phyloP scores from a whole-genome alignment of 2,888 invertebrate species.

The Glyphotaelius pellucidus region DNA sequence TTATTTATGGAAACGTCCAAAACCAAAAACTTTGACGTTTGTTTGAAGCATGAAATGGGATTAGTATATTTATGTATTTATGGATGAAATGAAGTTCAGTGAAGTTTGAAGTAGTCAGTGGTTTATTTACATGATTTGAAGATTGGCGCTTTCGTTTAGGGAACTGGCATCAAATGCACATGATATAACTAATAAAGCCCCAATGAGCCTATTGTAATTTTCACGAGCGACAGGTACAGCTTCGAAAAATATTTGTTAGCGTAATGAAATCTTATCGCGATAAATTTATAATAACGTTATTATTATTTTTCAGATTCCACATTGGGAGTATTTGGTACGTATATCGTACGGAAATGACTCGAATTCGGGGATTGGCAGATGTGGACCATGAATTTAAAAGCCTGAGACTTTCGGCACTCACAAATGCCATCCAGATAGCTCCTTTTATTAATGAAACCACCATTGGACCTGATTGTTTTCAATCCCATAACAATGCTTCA shows the following conservation, averaged over 20 bases:
- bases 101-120: too few species aligned
- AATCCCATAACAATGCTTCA: not conserved
- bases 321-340: not conserved
- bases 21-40: too few species aligned
- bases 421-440: constrained; percentile 78
- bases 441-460: constrained; percentile 76
- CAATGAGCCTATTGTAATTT: not conserved
- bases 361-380: constrained; percentile 34
- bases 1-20: too few species aligned
- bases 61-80: too few species aligned
- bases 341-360: constrained; percentile 39
- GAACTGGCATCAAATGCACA: not conserved
- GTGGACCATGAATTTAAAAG: constrained; percentile 71
- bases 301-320: not conserved
- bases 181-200: not conserved
- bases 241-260: not conserved
- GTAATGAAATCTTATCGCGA: not conserved
- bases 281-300: not conserved
- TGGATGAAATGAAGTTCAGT: too few species aligned
- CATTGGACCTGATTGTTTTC: constrained; percentile 72
- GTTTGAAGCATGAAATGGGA: too few species aligned
- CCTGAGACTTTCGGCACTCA: constrained; percentile 79
- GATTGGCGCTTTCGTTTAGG: not conserved
- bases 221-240: not conserved
- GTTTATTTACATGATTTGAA: too few species aligned